Evolutionary conservation across 2,797 vertebrate genomes (phyloP).

Genomic region (Anabacerthia variegaticeps): DNA sequence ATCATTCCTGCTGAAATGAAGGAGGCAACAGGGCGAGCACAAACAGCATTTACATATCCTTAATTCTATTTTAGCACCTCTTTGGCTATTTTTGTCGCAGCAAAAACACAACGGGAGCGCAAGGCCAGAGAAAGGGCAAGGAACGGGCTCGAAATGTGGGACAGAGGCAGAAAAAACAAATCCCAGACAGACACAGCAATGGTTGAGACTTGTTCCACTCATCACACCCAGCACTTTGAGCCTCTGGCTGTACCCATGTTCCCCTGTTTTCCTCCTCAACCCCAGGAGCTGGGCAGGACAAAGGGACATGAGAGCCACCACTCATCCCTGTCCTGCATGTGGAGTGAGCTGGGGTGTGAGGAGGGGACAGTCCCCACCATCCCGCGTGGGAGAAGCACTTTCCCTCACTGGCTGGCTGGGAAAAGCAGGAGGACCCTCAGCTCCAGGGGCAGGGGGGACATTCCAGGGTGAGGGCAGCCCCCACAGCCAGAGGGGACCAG

Average conservation of each 20-base stretch:
- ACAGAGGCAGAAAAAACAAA: background rate
- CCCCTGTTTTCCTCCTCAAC: background rate
- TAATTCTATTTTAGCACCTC: constrained; percentile 62
- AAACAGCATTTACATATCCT: constrained; percentile 38
- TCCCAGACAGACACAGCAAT: rapidly evolving
- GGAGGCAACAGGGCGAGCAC: background rate
- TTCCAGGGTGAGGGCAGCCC: background rate
- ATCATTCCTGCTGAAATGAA: background rate
- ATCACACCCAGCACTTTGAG: background rate
- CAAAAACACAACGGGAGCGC: constrained; percentile 7
- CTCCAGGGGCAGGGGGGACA: rapidly evolving
- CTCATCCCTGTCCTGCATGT: rapidly evolving
- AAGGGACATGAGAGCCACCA: background rate
- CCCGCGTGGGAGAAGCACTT: background rate
- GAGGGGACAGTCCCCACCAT: rapidly evolving
- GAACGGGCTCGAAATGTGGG: background rate
- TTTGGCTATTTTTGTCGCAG: constrained; percentile 5
- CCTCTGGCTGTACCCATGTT: background rate
- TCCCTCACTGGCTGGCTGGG: background rate
- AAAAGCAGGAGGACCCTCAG: rapidly evolving
- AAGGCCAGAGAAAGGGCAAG: constrained; percentile 55
- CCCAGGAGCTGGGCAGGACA: background rate
- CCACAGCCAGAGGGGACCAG: background rate
- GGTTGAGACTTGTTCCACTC: background rate
- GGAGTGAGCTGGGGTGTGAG: rapidly evolving